These are phyloP conservation scores for Eupeodes corollae DNA, from an alignment of 1,140 invertebrate genomes.

Conservation along the genomic window DNA sequence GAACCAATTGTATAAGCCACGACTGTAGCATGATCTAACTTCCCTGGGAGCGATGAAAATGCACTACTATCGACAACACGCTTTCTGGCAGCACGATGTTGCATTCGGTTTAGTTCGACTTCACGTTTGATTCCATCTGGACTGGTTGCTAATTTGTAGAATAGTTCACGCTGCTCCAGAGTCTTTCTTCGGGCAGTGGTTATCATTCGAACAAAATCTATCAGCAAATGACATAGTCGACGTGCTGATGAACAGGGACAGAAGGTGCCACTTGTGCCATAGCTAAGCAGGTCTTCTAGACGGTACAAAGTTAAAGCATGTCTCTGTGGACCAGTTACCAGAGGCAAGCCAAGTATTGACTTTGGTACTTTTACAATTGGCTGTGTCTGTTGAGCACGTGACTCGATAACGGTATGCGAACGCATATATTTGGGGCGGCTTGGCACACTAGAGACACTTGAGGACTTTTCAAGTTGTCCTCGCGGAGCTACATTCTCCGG, in stretches of 20 bases:
- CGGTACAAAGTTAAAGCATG: slow-evolving; percentile 68
- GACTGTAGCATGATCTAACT: slow-evolving; percentile 82
- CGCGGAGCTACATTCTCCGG: slow-evolving; percentile 10
- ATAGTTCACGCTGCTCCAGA: slow-evolving; percentile 70
- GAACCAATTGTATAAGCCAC: slow-evolving; percentile 66
- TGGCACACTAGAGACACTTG: slow-evolving; percentile 10
- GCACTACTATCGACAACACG: slow-evolving; percentile 29
- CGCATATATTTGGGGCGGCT: slow-evolving; percentile 37
- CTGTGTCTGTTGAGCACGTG: slow-evolving; percentile 19
- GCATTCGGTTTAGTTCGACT: slow-evolving; percentile 51
- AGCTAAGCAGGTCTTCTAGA: slow-evolving; percentile 67
- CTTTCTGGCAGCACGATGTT: slow-evolving; percentile 42
- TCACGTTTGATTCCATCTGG: slow-evolving; percentile 56
- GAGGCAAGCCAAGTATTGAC: slow-evolving; percentile 48
- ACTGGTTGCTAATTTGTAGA: slow-evolving; percentile 49
- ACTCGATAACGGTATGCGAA: slow-evolving; percentile 43
- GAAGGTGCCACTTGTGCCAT: slow-evolving; percentile 56
- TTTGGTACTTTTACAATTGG: slow-evolving; percentile 31
- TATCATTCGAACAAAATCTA: slow-evolving; percentile 67
- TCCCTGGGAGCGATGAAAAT: slow-evolving; percentile 66
- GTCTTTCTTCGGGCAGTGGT: slow-evolving; percentile 68
- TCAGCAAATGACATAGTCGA: slow-evolving; percentile 59
- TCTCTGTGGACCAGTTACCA: slow-evolving; percentile 67
- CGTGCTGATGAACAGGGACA: slow-evolving; percentile 43
- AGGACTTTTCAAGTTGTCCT: not conserved